These are phyloP conservation scores for Astur gentilis DNA, from an alignment of 2,113 vertebrate genomes.

Conservation along the genomic window DNA sequence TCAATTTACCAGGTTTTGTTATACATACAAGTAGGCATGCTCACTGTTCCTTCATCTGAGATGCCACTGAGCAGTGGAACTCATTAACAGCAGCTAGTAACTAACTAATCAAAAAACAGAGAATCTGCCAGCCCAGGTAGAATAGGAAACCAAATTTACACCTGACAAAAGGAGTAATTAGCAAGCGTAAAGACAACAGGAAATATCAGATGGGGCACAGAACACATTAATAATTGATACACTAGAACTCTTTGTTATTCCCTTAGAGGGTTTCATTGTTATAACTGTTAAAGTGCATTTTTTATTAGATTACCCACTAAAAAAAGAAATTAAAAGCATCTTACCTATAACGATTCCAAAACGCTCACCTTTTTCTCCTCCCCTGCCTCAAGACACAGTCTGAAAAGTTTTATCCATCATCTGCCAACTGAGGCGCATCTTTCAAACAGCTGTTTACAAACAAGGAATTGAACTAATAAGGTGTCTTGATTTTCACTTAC, in stretches of 20 bases:
- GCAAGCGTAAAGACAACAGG: conserved; percentile 64
- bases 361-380: not conserved
- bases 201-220: conserved; percentile 60
- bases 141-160: conserved; percentile 60
- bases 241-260: conserved; percentile 53
- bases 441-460: not conserved
- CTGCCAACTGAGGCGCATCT: not conserved
- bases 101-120: conserved; percentile 47
- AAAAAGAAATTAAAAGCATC: conserved; percentile 51
- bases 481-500: conserved; percentile 58
- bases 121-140: conserved; percentile 61
- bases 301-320: conserved; percentile 48
- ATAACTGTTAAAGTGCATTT: conserved; percentile 62
- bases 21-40: not conserved
- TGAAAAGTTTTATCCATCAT: not conserved
- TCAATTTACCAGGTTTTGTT: not conserved
- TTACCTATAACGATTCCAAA: conserved; percentile 8
- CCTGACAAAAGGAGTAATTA: conserved; percentile 73
- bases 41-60: not conserved
- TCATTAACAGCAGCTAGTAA: conserved; percentile 61
- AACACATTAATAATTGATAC: conserved; percentile 71
- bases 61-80: conserved; percentile 36
- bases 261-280: conserved; percentile 60
- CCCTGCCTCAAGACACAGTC: not conserved
- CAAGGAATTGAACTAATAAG: not conserved